Percentiles rank a stretch among this genome's conserved stretches.
Evolutionary conservation across 2,888 invertebrate genomes (phyloP).

Genomic region (Microdon myrmicae): DNA sequence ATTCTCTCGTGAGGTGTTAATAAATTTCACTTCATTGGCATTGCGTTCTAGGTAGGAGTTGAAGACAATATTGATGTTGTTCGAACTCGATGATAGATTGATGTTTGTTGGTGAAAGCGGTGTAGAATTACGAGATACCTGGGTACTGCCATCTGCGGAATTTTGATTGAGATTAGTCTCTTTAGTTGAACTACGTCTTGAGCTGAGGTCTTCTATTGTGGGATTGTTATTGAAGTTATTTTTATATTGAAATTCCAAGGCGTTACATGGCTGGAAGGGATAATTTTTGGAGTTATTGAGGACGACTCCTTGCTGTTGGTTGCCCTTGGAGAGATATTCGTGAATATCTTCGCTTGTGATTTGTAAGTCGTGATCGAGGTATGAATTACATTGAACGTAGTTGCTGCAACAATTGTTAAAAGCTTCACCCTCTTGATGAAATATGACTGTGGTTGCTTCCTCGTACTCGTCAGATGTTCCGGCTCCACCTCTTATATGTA

Average conservation of each 20-base stretch:
- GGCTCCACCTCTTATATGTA: constrained; percentile 58
- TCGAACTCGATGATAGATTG: constrained; percentile 64
- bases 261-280: constrained; percentile 65
- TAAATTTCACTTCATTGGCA: constrained; percentile 66
- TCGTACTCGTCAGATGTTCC: constrained; percentile 50
- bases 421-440: constrained; percentile 66
- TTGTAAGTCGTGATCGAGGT: constrained; percentile 65
- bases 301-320: constrained; percentile 59
- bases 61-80: constrained; percentile 66
- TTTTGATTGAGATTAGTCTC: constrained; percentile 66
- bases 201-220: constrained; percentile 16
- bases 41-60: constrained; percentile 61
- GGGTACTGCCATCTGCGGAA: constrained; percentile 35
- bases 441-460: constrained; percentile 65
- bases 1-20: constrained; percentile 61
- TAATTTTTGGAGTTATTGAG: constrained; percentile 65
- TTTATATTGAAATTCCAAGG: constrained; percentile 66
- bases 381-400: constrained; percentile 65
- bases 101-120: constrained; percentile 63
- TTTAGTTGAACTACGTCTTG: constrained; percentile 60
- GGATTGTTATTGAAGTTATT: constrained; percentile 62
- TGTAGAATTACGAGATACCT: constrained; percentile 50
- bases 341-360: constrained; percentile 67
- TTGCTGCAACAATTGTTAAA: constrained; percentile 67
- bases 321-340: constrained; percentile 65